These are phyloP conservation scores for Calephelis perditalis DNA, from an alignment of 2,888 invertebrate species.

Conservation along the genomic window DNA sequence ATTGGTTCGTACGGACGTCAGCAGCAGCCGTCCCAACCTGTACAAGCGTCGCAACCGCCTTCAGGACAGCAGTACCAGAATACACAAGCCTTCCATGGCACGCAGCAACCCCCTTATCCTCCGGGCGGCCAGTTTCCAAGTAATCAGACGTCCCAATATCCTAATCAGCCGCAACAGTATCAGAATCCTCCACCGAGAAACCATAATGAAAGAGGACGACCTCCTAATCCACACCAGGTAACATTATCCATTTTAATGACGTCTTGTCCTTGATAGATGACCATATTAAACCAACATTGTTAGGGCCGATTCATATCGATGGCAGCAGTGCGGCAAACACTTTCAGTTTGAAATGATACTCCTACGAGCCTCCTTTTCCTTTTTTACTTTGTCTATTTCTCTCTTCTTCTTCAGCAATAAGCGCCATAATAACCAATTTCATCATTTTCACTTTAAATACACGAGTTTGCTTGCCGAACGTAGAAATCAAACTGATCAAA, in stretches of 20 bases:
- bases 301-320: too few species aligned
- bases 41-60: conserved; percentile 73
- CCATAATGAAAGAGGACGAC: conserved; percentile 74
- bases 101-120: conserved; percentile 75
- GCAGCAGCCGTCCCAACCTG: conserved; percentile 78
- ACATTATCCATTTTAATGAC: conserved; percentile 23
- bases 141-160: conserved; percentile 59
- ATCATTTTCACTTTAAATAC: too few species aligned
- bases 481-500: too few species aligned
- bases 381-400: too few species aligned
- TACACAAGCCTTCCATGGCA: conserved; percentile 77
- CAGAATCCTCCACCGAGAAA: conserved; percentile 73
- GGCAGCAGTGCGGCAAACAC: too few species aligned
- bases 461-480: too few species aligned
- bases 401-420: too few species aligned
- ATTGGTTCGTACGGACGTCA: conserved; percentile 79
- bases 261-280: too few species aligned
- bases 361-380: too few species aligned
- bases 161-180: conserved; percentile 61
- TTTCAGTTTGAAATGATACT: too few species aligned
- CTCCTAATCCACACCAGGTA: conserved; percentile 72
- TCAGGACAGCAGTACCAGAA: conserved; percentile 73
- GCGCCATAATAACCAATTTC: too few species aligned
- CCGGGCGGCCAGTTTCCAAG: conserved; percentile 72
- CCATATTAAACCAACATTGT: too few species aligned